Conservation (phyloP, 2,888 invertebrate species). For the Cosmopolites sordidus region DNA sequence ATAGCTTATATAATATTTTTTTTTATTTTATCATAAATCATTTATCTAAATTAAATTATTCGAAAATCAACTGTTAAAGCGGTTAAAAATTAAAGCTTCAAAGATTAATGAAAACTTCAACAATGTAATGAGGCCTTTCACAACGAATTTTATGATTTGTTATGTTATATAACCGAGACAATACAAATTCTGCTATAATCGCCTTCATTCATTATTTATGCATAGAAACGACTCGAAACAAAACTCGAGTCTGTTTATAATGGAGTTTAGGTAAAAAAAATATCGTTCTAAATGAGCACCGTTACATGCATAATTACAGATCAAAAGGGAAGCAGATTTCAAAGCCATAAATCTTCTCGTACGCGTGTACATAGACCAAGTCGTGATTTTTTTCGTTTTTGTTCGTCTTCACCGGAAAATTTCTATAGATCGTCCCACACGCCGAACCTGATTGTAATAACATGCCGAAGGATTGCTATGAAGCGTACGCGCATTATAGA, state of each 20-base stretch:
- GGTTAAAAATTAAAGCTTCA: too few species aligned
- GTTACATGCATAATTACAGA: neutral
- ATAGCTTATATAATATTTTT: too few species aligned
- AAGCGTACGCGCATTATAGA: neutral
- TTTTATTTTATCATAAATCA: too few species aligned
- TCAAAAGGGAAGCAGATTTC: neutral
- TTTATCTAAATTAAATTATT: too few species aligned
- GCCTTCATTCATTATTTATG: neutral
- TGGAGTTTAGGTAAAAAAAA: neutral
- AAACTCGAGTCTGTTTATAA: neutral
- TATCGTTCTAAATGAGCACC: neutral
- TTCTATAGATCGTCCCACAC: slow-evolving; percentile 23
- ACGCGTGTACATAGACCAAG: slow-evolving; percentile 17
- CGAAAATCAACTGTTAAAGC: too few species aligned
- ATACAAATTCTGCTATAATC: neutral
- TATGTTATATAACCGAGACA: too few species aligned
- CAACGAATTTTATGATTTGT: too few species aligned
- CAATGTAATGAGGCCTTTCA: too few species aligned
- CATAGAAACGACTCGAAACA: neutral
- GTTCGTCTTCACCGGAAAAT: slow-evolving; percentile 3
- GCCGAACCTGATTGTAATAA: slow-evolving; percentile 15
- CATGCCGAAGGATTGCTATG: slow-evolving; percentile 1
- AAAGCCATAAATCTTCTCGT: neutral
- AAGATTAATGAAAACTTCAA: too few species aligned
- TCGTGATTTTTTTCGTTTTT: slow-evolving; percentile 4